phyloP scores from a whole-genome alignment of 1,140 invertebrate genomes.

The Bombus consobrinus region DNA sequence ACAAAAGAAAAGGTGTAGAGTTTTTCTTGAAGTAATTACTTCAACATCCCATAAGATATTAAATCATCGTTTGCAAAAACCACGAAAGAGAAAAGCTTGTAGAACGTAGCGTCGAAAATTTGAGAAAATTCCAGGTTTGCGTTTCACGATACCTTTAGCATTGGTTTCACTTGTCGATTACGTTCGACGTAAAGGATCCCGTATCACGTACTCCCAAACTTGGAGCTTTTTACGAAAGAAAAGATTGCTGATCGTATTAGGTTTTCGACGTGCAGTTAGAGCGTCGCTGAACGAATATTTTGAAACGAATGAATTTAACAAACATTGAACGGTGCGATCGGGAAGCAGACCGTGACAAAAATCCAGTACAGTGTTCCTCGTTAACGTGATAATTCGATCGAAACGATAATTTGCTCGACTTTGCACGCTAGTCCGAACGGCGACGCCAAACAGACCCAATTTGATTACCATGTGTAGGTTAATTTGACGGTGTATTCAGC shows the following conservation, averaged over 20 bases:
- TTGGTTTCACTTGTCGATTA: neutral
- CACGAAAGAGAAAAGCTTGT: too few species aligned
- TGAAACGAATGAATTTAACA: slow-evolving; percentile 13
- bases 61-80: neutral
- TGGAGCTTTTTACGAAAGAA: neutral
- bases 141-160: neutral
- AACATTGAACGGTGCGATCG: neutral
- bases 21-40: too few species aligned
- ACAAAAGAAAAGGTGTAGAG: too few species aligned
- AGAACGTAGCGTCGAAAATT: neutral
- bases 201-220: too few species aligned
- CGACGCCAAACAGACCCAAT: slow-evolving; percentile 9
- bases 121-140: neutral
- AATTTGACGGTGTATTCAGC: slow-evolving; percentile 20
- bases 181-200: neutral
- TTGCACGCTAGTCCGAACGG: slow-evolving; percentile 23
- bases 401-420: slow-evolving; percentile 32
- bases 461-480: slow-evolving; percentile 31
- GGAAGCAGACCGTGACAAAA: neutral
- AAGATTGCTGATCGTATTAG: neutral
- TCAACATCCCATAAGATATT: neutral
- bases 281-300: neutral
- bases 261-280: neutral
- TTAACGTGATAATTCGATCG: slow-evolving; percentile 34
- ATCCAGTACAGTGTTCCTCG: neutral